A percentile compares a stretch with the other conserved stretches of the same genome.
Evolutionary conservation across 2,888 invertebrate genomes (phyloP).

Genomic region (Ceramica pisi): DNA sequence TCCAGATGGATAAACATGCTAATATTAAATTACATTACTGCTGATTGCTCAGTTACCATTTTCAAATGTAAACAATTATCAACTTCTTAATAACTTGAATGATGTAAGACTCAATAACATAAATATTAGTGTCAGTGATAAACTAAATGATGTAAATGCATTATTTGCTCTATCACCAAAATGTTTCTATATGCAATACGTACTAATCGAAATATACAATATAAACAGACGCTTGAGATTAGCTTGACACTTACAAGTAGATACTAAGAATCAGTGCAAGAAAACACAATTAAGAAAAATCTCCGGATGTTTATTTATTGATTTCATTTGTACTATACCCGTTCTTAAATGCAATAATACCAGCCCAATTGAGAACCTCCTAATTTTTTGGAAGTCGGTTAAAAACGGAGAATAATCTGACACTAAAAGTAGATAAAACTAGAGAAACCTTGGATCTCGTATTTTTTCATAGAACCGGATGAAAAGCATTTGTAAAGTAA

Average conservation of each 20-base stretch:
- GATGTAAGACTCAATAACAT: conserved; percentile 4
- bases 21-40: conserved; percentile 7
- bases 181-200: neutral
- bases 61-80: conserved; percentile 14
- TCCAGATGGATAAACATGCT: conserved; percentile 7
- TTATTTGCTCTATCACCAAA: neutral
- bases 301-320: too few relatives aligned
- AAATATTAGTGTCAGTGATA: conserved; percentile 8
- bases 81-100: neutral
- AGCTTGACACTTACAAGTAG: neutral
- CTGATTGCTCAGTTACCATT: neutral
- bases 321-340: too few relatives aligned
- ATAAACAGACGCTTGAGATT: conserved; percentile 2
- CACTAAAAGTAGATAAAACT: too few relatives aligned
- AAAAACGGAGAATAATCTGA: too few relatives aligned
- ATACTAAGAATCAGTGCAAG: too few relatives aligned
- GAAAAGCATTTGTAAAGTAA: too few relatives aligned
- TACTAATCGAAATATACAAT: neutral
- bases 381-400: too few relatives aligned
- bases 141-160: conserved; percentile 6
- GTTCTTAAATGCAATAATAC: too few relatives aligned
- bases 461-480: too few relatives aligned
- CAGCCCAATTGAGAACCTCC: too few relatives aligned
- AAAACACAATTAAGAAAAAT: too few relatives aligned
- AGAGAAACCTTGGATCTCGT: too few relatives aligned